Conservation (phyloP, 2,113 vertebrate species). For the Anoura caudifer region DNA sequence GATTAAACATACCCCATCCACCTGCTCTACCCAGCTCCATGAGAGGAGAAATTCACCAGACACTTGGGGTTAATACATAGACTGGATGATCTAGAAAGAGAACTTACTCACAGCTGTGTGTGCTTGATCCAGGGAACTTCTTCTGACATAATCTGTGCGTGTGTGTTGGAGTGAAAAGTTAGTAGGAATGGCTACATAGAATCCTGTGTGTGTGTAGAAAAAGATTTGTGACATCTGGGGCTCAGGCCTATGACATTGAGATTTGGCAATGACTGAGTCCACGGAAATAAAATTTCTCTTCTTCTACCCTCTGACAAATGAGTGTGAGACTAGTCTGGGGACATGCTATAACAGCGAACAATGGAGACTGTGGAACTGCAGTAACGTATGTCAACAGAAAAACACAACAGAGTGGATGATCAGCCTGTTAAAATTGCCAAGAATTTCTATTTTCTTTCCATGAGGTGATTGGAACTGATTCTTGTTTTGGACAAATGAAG, state of each 20-base stretch:
- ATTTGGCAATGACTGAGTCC: background rate
- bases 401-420: background rate
- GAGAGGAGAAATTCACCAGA: background rate
- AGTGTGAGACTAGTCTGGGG: background rate
- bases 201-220: background rate
- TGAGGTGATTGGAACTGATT: background rate
- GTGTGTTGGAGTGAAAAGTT: background rate
- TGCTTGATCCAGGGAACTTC: background rate
- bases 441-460: background rate
- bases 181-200: background rate
- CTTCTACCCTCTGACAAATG: background rate
- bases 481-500: background rate
- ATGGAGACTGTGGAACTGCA: background rate
- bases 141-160: background rate
- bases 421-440: background rate
- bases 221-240: background rate
- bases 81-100: background rate
- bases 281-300: background rate
- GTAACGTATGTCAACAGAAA: background rate
- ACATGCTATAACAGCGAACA: background rate
- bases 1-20: no score
- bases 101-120: background rate
- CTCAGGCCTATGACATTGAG: background rate
- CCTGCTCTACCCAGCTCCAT: rapidly evolving
- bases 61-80: background rate